Percentiles rank a stretch among this genome's conserved stretches.
Conservation (phyloP, 2,797 vertebrate genomes). For the Molossus molossus region DNA sequence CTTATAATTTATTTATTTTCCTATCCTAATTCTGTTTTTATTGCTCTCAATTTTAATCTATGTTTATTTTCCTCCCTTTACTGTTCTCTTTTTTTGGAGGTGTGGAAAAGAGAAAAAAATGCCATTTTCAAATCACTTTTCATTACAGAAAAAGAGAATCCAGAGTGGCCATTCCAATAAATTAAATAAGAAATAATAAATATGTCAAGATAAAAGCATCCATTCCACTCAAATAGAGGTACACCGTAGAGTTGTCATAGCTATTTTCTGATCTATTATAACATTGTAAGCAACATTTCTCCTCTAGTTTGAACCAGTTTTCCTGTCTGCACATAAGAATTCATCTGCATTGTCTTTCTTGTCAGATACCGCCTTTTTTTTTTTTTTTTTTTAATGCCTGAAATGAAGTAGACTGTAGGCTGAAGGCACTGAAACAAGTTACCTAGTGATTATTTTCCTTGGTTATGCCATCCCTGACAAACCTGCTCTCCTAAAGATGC, state of each 20-base stretch:
- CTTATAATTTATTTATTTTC: background rate
- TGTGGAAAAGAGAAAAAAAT: background rate
- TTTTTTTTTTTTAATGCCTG: background rate
- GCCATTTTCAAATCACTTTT: conserved; percentile 3
- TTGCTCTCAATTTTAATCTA: background rate
- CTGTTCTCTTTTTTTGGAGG: background rate
- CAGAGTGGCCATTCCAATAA: background rate
- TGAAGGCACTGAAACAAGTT: background rate
- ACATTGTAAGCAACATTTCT: conserved; percentile 31
- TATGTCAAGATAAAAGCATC: background rate
- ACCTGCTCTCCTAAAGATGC: background rate
- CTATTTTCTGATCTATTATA: background rate
- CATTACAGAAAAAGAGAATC: background rate
- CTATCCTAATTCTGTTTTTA: background rate
- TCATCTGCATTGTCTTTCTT: background rate
- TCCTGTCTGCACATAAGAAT: background rate
- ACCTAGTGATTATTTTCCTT: conserved; percentile 29
- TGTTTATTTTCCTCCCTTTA: background rate
- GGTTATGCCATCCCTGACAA: background rate
- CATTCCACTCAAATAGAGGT: background rate
- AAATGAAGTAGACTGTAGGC: background rate
- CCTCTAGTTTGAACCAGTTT: background rate
- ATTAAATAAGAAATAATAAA: conserved; percentile 10
- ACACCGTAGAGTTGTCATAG: background rate
- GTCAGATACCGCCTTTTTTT: background rate